Evolutionary conservation across 2,888 invertebrate genomes (phyloP).

Genomic region (Platerodrilus igneus): DNA sequence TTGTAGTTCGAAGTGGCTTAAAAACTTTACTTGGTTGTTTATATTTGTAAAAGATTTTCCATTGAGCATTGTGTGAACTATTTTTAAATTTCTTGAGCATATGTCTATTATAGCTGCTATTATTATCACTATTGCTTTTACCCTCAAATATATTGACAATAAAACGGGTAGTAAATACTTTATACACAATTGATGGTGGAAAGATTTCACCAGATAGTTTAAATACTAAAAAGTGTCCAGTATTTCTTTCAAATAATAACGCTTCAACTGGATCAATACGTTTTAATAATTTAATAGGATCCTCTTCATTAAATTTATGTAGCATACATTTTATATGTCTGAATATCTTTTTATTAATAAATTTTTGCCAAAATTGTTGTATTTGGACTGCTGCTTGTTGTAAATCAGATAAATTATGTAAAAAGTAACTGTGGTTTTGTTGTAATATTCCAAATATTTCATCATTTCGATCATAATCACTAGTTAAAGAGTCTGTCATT

Average conservation of each 20-base stretch:
- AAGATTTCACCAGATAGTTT: conserved; percentile 33
- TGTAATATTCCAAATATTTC: conserved; percentile 28
- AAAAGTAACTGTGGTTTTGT: conserved; percentile 27
- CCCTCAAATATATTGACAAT: conserved; percentile 11
- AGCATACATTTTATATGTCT: conserved; percentile 20
- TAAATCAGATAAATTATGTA: conserved; percentile 6
- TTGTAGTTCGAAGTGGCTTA: no score
- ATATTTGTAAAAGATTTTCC: no score
- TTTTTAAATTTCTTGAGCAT: no score
- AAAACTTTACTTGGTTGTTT: no score
- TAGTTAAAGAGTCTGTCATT: conserved; percentile 53
- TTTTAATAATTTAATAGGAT: conserved; percentile 27
- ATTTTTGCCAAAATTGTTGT: conserved; percentile 23
- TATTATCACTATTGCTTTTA: conserved; percentile 4
- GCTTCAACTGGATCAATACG: conserved; percentile 23
- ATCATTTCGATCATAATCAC: no score
- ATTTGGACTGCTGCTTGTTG: conserved; percentile 27
- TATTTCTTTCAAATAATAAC: conserved; percentile 30
- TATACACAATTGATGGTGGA: conserved; percentile 38
- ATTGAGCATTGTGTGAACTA: no score
- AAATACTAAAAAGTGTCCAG: conserved; percentile 29
- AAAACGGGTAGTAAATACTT: conserved; percentile 26
- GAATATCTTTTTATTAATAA: conserved; percentile 25
- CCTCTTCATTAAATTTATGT: conserved; percentile 19
- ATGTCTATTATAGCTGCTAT: no score